phyloP scores from a whole-genome alignment of 2,797 vertebrate species.

The Brachymystax lenok region DNA sequence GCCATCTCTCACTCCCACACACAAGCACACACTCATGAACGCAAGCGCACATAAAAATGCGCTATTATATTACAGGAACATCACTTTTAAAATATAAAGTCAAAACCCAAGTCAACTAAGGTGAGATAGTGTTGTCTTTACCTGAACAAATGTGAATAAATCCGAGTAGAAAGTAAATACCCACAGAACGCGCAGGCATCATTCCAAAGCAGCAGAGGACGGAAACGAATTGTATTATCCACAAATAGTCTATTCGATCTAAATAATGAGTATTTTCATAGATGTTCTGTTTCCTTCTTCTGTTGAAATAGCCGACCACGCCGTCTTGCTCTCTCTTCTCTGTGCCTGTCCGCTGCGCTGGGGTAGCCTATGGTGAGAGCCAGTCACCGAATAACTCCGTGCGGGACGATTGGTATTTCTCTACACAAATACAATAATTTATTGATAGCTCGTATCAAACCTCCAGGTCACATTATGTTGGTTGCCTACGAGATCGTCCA shows the following conservation, averaged over 20 bases:
- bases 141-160: constrained; percentile 73
- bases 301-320: background rate
- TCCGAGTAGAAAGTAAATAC: constrained; percentile 68
- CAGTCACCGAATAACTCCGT: constrained; percentile 5
- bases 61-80: constrained; percentile 34
- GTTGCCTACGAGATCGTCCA: constrained; percentile 41
- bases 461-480: constrained; percentile 54
- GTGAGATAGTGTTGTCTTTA: constrained; percentile 41
- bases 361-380: background rate
- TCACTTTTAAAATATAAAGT: constrained; percentile 44
- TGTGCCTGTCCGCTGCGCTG: background rate
- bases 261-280: background rate
- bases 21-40: constrained; percentile 13
- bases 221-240: constrained; percentile 18
- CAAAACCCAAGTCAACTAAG: background rate
- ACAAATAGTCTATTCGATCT: background rate
- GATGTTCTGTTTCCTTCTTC: background rate
- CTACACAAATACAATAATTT: background rate
- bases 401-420: constrained; percentile 2
- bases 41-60: constrained; percentile 30
- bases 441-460: constrained; percentile 25
- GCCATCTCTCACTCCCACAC: background rate
- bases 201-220: constrained; percentile 53
- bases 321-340: background rate
- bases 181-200: constrained; percentile 67